Percentiles rank a stretch among this genome's conserved stretches.
Evolutionary conservation across 2,888 invertebrate genomes (phyloP).

Genomic region (Cryptocheilus praepositus): DNA sequence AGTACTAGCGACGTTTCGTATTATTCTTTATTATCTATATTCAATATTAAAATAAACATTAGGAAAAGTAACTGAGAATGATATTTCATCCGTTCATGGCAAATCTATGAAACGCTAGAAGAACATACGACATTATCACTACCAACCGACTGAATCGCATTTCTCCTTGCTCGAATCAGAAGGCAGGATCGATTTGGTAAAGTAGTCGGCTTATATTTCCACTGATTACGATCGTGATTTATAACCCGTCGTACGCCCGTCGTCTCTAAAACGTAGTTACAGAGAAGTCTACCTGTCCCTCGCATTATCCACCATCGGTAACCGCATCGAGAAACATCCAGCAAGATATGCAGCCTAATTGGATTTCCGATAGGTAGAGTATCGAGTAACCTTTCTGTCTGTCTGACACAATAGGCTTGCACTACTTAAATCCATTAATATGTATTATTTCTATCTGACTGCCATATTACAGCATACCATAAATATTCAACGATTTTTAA

Average conservation of each 20-base stretch:
- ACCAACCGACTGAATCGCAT: no score
- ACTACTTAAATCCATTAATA: not conserved
- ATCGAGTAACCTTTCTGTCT: conserved; percentile 14
- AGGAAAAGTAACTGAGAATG: conserved; percentile 22
- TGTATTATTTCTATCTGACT: not conserved
- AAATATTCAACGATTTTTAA: not conserved
- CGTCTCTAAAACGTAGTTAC: no score
- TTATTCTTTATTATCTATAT: conserved; percentile 48
- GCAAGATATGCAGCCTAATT: conserved; percentile 13
- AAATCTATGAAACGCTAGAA: no score
- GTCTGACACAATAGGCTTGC: not conserved
- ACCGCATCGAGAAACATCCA: not conserved
- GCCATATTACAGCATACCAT: no score
- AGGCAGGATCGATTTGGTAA: no score
- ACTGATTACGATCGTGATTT: no score
- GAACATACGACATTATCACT: no score
- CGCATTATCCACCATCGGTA: conserved; percentile 21
- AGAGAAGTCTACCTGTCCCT: not conserved
- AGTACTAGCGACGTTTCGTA: conserved; percentile 38
- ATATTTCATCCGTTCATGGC: not conserved
- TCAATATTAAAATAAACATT: conserved; percentile 51
- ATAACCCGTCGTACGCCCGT: no score
- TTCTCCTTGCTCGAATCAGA: no score
- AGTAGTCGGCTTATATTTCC: no score
- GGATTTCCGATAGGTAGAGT: conserved; percentile 20